Evolutionary conservation across 2,888 invertebrate species (phyloP).

Genomic region (Trissoscelio sp.): DNA sequence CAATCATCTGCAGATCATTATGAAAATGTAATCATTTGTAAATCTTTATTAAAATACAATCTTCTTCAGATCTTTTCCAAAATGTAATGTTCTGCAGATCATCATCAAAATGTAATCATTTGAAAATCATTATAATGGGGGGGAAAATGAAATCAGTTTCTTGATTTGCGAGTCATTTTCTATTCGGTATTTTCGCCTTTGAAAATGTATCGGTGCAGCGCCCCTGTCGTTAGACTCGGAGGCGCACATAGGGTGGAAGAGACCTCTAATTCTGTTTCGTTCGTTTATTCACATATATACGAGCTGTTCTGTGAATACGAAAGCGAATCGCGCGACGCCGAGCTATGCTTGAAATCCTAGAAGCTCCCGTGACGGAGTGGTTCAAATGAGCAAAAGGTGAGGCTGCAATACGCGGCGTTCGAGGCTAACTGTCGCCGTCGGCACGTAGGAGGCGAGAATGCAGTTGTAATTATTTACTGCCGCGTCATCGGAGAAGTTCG

Average conservation of each 20-base stretch:
- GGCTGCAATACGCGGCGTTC: conserved; percentile 57
- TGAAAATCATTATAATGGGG: not conserved
- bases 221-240: conserved; percentile 50
- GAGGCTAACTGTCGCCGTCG: conserved; percentile 54
- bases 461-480: conserved; percentile 71
- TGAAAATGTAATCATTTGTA: no score
- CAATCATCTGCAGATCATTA: no score
- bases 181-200: conserved; percentile 63
- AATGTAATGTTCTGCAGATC: no score
- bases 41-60: no score
- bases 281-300: conserved; percentile 55
- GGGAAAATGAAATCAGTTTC: conserved; percentile 18
- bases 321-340: conserved; percentile 58
- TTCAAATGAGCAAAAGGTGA: conserved; percentile 76
- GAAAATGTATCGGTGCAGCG: conserved; percentile 72
- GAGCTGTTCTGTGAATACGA: conserved; percentile 41
- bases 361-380: conserved; percentile 75
- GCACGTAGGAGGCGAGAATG: conserved; percentile 65
- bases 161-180: conserved; percentile 7
- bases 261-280: conserved; percentile 72
- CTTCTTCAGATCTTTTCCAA: no score
- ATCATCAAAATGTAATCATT: no score
- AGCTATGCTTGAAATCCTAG: conserved; percentile 75
- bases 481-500: conserved; percentile 68
- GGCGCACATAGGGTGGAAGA: conserved; percentile 35